Evolutionary conservation across 2,888 invertebrate genomes (phyloP).

Genomic region (Chrysolina haemoptera): DNA sequence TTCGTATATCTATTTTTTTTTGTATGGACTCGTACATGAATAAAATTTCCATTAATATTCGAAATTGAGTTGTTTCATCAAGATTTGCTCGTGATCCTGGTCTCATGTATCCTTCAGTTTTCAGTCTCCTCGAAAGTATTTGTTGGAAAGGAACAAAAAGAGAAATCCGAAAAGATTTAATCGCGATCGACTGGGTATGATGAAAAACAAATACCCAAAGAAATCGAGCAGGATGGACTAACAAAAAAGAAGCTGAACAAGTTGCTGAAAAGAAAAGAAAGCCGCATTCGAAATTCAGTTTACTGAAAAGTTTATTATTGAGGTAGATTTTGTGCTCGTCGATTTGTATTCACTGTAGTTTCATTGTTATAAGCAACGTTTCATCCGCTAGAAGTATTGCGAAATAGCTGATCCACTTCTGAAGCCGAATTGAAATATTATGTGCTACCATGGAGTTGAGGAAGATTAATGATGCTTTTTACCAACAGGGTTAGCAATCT

Average conservation of each 20-base stretch:
- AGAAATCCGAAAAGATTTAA: not conserved
- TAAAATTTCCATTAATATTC: too few species aligned
- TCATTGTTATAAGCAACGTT: not conserved
- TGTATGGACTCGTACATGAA: too few species aligned
- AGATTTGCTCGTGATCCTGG: not conserved
- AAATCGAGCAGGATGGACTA: not conserved
- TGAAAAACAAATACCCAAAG: not conserved
- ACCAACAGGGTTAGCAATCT: too few species aligned
- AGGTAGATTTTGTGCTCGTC: not conserved
- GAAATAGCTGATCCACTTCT: too few species aligned
- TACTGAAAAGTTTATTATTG: not conserved
- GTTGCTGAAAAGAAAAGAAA: not conserved
- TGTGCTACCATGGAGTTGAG: too few species aligned
- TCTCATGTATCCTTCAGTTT: not conserved
- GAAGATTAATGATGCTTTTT: too few species aligned
- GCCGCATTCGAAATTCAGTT: not conserved
- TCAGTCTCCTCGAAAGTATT: not conserved
- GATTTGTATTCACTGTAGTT: not conserved
- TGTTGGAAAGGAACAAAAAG: not conserved
- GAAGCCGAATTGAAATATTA: too few species aligned
- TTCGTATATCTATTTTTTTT: too few species aligned
- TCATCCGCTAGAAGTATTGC: too few species aligned
- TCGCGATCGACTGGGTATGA: not conserved
- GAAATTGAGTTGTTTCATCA: too few species aligned
- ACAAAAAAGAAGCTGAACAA: not conserved